Evolutionary conservation across 2,113 vertebrate genomes (phyloP), one percentile per base, ranked within the genome.

Genomic region (Thinocorus orbignyianus): DNA sequence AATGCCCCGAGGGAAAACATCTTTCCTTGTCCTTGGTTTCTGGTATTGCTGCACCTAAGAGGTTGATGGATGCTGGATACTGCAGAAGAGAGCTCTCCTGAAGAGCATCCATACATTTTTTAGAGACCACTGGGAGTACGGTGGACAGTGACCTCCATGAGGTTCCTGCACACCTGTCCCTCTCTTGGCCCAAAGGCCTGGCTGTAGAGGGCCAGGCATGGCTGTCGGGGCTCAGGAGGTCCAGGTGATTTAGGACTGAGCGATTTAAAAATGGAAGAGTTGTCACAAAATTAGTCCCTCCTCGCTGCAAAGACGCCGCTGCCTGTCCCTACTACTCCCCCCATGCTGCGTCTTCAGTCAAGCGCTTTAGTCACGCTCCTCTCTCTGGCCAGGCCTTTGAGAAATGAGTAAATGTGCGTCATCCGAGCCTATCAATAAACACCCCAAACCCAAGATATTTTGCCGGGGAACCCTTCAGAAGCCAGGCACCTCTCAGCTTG

Each of bases 281-380:
- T 81, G 54, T 64, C 26, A 25, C 24, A 66, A 66, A 44, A 61
- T 14, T 8, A 17, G 4, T 42, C 8, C 13, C 16, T 69, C 16
- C 24, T n/a, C 33, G 37, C 14, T 33, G 33, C 17, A 48, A 57
- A 72, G 48, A 11, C 1, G 7, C 23, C 2, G 3, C 0, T 11
- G 10, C 5, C 4, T 10, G 5, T 44, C 54, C 28, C 39, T 51
- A 9, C 6, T 7, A 2, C 10, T 31, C 33, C 35, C 7, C 17
- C 68, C 7, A 1, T 7, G 3, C 26, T 31, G 7, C 2, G 0
- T 26, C 31, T 41, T 65, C 26, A 22, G 10, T 4, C 44, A 23
- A 13, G 35, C 1, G 1, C 11, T 64, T 83, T 3, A 71, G 5
- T 17, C 42, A 19, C 1, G 0, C 31, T 60, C 18, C 48, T 62